Conservation (phyloP, 2,797 vertebrate genomes). For the Sebastes taczanowskii region DNA sequence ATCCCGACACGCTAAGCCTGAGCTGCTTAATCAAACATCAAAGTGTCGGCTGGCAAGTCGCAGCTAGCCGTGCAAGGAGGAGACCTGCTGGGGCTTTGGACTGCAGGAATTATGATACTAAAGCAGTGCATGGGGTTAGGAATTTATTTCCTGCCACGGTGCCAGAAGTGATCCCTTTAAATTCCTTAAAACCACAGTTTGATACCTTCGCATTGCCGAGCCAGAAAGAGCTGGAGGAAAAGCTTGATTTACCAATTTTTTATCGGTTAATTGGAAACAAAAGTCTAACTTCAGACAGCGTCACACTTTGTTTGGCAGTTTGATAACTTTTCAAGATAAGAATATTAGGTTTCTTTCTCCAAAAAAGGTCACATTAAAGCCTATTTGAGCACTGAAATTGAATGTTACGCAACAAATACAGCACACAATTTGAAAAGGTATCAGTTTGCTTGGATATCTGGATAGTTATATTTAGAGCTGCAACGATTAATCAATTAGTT, state of each 20-base stretch:
- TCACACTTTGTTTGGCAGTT: neutral
- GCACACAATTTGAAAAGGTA: neutral
- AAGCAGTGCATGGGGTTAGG: slow-evolving; percentile 18
- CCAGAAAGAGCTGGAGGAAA: neutral
- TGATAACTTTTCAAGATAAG: neutral
- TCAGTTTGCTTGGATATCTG: neutral
- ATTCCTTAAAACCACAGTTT: neutral
- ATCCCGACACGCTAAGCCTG: slow-evolving; percentile 9
- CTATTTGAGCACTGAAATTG: neutral
- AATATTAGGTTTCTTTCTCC: neutral
- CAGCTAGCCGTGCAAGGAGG: slow-evolving; percentile 36
- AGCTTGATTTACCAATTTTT: neutral
- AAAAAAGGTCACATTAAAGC: neutral
- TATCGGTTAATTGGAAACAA: neutral
- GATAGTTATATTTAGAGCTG: no score
- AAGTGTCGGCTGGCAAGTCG: slow-evolving; percentile 47
- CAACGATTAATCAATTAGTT: no score
- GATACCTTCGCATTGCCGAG: neutral
- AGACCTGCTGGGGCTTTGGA: slow-evolving; percentile 36
- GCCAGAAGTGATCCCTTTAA: slow-evolving; percentile 34
- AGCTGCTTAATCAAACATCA: slow-evolving; percentile 58
- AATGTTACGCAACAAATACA: neutral
- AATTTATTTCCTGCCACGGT: slow-evolving; percentile 35
- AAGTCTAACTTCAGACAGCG: neutral
- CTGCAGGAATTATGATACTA: slow-evolving; percentile 19